These are phyloP conservation scores for Theocolax elegans DNA, from an alignment of 1,140 invertebrate species.

Conservation along the genomic window DNA sequence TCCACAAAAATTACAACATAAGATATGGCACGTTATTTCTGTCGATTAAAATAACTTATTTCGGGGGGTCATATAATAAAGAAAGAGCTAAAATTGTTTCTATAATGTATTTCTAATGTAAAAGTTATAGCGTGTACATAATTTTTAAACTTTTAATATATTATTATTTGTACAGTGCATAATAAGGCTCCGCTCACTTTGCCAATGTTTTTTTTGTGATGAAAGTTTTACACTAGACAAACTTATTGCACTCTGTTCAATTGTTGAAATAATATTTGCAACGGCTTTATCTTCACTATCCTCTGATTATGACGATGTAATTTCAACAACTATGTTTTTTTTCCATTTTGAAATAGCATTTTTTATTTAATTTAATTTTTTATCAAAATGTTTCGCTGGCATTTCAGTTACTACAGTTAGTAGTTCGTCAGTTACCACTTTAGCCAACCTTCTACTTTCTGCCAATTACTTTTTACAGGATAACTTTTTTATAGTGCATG, in stretches of 20 bases:
- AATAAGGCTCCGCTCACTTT: neutral
- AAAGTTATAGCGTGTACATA: too few species aligned
- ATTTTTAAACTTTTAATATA: too few species aligned
- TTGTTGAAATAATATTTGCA: neutral
- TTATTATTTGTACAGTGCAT: neutral
- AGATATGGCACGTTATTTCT: too few species aligned
- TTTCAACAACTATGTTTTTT: neutral
- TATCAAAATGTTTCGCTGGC: neutral
- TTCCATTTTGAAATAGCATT: neutral
- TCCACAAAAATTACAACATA: too few species aligned
- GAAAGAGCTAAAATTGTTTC: too few species aligned
- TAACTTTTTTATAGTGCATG: neutral
- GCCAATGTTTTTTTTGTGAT: neutral
- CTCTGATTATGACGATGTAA: neutral
- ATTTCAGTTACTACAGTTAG: neutral
- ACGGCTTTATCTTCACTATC: neutral
- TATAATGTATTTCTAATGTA: too few species aligned
- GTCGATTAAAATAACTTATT: too few species aligned
- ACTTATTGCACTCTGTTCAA: neutral
- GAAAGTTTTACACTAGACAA: neutral
- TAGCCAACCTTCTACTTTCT: neutral
- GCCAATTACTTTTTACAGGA: neutral
- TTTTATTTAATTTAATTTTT: neutral
- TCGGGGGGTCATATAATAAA: too few species aligned
- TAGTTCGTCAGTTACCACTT: neutral